Percentiles rank a stretch among this genome's conserved stretches.
Evolutionary conservation across 2,888 invertebrate species (phyloP).

Genomic region (Argyra leucocephala): DNA sequence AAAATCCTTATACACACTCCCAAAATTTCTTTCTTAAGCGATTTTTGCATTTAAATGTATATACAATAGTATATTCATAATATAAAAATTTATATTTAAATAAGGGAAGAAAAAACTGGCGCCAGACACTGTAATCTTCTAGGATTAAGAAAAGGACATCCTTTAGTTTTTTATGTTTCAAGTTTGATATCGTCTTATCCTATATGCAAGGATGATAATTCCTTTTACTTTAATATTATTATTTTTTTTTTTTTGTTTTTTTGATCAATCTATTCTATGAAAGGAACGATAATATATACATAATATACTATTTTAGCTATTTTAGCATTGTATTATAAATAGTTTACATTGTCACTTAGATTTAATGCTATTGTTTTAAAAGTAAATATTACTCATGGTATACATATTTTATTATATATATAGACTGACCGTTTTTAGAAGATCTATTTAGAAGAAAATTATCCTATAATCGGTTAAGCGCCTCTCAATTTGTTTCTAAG

Average conservation of each 20-base stretch:
- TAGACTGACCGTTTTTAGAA: too few species aligned
- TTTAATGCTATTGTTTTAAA: neutral
- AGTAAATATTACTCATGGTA: neutral
- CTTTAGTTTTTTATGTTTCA: neutral
- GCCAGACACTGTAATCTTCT: neutral
- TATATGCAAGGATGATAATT: neutral
- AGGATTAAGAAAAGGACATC: neutral
- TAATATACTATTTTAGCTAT: too few species aligned
- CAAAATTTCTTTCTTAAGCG: too few species aligned
- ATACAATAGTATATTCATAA: too few species aligned
- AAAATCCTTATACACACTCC: too few species aligned
- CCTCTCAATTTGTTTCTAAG: neutral
- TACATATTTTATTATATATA: too few species aligned
- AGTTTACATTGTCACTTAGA: neutral
- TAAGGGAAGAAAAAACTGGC: neutral
- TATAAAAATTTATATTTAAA: too few species aligned
- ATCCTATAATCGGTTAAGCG: neutral
- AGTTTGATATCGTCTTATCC: neutral
- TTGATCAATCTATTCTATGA: neutral
- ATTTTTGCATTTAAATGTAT: too few species aligned
- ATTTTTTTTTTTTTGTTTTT: neutral
- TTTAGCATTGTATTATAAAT: neutral
- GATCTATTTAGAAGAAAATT: neutral
- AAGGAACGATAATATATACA: neutral
- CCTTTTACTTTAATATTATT: neutral